Conservation (phyloP, 2,113 vertebrate genomes). For the Ellobius talpinus region DNA sequence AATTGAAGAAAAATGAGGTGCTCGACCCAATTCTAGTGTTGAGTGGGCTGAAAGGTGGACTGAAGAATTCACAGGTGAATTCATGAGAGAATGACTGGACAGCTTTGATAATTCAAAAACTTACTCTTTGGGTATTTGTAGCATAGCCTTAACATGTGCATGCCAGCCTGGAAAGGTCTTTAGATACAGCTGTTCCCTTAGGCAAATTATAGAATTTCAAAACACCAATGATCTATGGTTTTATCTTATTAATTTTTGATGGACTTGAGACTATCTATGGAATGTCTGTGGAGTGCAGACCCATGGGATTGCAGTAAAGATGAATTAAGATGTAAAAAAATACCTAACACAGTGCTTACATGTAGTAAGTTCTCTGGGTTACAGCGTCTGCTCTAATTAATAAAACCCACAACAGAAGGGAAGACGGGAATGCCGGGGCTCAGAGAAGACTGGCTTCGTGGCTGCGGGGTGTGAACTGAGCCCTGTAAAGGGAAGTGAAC, state of each 20-base stretch:
- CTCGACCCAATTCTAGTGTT: background rate
- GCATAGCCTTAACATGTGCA: background rate
- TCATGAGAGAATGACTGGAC: background rate
- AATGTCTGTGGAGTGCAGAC: background rate
- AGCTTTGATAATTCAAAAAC: background rate
- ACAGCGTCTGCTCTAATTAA: background rate
- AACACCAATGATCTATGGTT: background rate
- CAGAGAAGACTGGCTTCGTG: background rate
- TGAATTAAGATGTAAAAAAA: slow-evolving; percentile 10
- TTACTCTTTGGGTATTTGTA: background rate
- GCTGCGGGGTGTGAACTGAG: background rate
- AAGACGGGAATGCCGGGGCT: background rate
- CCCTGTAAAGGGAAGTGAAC: background rate
- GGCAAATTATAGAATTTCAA: background rate
- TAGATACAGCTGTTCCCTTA: background rate
- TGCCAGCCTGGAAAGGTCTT: background rate
- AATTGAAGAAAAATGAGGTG: background rate
- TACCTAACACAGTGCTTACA: background rate
- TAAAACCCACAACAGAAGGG: background rate
- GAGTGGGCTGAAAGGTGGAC: background rate
- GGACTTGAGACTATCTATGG: slow-evolving; percentile 18
- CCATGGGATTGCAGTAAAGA: background rate
- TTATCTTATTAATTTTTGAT: background rate
- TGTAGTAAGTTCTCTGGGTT: background rate
- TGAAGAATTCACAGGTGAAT: background rate